phyloP scores from a whole-genome alignment of 2,797 vertebrate genomes.

The Danio choprae region DNA sequence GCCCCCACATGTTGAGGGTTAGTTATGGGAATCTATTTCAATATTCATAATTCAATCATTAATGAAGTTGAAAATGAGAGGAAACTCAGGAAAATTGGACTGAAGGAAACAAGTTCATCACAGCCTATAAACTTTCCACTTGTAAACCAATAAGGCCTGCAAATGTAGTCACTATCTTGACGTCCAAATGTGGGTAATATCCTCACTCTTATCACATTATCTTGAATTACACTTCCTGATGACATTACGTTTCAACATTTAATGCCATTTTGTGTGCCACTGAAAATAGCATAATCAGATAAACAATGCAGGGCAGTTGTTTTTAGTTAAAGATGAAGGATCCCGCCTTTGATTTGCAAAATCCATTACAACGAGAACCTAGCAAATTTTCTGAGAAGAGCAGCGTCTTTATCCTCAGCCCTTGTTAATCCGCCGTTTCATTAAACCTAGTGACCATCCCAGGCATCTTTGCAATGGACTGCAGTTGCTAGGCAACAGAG shows the following conservation, averaged over 20 bases:
- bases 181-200: slow-evolving; percentile 31
- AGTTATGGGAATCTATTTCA: slow-evolving; percentile 9
- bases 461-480: slow-evolving; percentile 52
- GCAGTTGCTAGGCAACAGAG: slow-evolving; percentile 62
- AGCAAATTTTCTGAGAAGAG: slow-evolving; percentile 3
- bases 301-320: background rate
- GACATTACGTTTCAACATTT: slow-evolving; percentile 40
- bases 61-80: slow-evolving; percentile 16
- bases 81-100: background rate
- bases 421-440: slow-evolving; percentile 34
- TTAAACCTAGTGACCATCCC: slow-evolving; percentile 54
- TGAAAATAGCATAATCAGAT: slow-evolving; percentile 32
- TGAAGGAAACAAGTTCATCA: slow-evolving; percentile 15
- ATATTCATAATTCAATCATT: slow-evolving; percentile 4
- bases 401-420: slow-evolving; percentile 23
- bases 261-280: slow-evolving; percentile 31
- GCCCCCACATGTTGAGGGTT: background rate
- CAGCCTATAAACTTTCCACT: slow-evolving; percentile 22
- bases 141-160: slow-evolving; percentile 39
- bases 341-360: background rate
- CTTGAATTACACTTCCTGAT: slow-evolving; percentile 33
- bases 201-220: slow-evolving; percentile 43
- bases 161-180: slow-evolving; percentile 45
- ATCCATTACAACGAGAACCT: background rate
- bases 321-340: background rate